Conservation (phyloP, 2,113 vertebrate species). For the Carassius gibelio region DNA sequence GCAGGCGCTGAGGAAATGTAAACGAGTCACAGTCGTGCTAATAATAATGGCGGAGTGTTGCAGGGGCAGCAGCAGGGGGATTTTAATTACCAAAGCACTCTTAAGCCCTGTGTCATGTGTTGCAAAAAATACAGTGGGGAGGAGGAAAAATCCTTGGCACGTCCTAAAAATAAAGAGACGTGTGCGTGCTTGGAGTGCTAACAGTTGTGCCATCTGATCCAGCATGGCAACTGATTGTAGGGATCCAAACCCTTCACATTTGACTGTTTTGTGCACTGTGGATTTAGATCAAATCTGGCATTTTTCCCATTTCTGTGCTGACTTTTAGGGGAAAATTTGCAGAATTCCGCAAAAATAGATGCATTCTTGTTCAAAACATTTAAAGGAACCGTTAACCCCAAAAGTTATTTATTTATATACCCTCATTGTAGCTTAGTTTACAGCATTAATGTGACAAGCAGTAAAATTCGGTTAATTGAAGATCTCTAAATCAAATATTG, state of each 20-base stretch:
- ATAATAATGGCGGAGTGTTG: slow-evolving; percentile 62
- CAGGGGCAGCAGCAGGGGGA: slow-evolving; percentile 52
- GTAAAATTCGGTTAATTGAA: no score
- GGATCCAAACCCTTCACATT: not conserved
- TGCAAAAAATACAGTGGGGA: slow-evolving; percentile 18
- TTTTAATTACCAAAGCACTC: slow-evolving; percentile 67
- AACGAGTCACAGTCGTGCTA: slow-evolving; percentile 60
- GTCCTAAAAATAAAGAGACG: slow-evolving; percentile 76
- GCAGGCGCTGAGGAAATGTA: slow-evolving; percentile 58
- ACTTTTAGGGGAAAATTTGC: not conserved
- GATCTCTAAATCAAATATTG: not conserved
- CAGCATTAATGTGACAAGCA: no score
- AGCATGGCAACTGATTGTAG: no score
- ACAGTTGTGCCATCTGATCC: slow-evolving; percentile 66
- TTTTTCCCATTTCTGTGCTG: not conserved
- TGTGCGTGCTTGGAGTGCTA: slow-evolving; percentile 73
- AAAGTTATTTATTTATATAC: no score
- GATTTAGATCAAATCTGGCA: not conserved
- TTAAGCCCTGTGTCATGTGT: slow-evolving; percentile 63
- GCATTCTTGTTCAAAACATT: not conserved
- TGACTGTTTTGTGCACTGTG: not conserved
- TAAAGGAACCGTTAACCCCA: not conserved
- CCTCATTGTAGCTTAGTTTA: no score
- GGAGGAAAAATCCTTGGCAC: slow-evolving; percentile 64
- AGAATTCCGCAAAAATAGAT: not conserved